Evolutionary conservation across 2,888 invertebrate genomes (phyloP).

Genomic region (Marasmarcha lunaedactyla): DNA sequence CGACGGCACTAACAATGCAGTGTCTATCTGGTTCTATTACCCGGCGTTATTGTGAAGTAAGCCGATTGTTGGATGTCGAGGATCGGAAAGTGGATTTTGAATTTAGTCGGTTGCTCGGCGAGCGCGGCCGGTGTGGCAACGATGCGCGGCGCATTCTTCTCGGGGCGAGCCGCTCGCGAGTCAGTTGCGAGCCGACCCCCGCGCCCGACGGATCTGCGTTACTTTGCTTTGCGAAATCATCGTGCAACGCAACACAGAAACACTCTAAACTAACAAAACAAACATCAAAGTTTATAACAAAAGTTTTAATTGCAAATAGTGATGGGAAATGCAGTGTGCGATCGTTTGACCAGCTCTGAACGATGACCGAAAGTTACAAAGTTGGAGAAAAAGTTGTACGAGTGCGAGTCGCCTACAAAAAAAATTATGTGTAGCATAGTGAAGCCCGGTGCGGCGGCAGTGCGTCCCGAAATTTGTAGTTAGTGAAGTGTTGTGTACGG

Average conservation of each 20-base stretch:
- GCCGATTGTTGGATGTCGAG: conserved; percentile 22
- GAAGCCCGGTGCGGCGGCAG: conserved; percentile 64
- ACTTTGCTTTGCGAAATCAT: conserved; percentile 40
- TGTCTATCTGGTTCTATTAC: conserved; percentile 61
- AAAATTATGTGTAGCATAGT: conserved; percentile 57
- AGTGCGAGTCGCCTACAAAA: conserved; percentile 57
- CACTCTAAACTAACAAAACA: conserved; percentile 46
- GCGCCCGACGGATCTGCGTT: conserved; percentile 39
- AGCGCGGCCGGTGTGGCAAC: conserved; percentile 62
- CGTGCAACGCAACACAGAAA: conserved; percentile 54
- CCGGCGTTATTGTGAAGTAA: conserved; percentile 34
- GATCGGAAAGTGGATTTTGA: conserved; percentile 35
- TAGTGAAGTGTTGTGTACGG: conserved; percentile 68
- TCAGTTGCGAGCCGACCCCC: conserved; percentile 52
- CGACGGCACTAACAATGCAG: conserved; percentile 64
- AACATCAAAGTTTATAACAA: conserved; percentile 28
- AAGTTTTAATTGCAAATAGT: conserved; percentile 26
- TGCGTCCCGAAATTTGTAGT: conserved; percentile 56
- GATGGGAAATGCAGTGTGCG: conserved; percentile 41
- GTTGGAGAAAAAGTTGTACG: conserved; percentile 53
- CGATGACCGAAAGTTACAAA: conserved; percentile 61
- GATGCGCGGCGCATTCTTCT: conserved; percentile 67
- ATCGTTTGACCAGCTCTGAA: conserved; percentile 28
- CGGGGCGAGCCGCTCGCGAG: conserved; percentile 54
- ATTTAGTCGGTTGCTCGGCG: conserved; percentile 42